A percentile compares a stretch with the other conserved stretches of the same genome.
Conservation (phyloP, 2,888 invertebrate genomes). For the Stenichneumon culpator region DNA sequence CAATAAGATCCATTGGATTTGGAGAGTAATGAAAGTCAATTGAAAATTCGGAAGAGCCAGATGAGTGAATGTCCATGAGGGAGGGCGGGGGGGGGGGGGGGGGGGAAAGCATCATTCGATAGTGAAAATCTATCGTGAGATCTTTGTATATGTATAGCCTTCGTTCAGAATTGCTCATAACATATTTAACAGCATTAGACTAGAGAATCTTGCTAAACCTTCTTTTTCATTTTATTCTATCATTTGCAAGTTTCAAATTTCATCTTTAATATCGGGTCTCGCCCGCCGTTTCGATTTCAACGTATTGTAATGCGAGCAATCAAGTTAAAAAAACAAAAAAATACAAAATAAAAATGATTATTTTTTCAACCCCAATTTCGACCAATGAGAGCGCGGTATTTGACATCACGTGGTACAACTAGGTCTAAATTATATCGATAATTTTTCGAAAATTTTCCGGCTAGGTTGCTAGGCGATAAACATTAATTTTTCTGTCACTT, state of each 20-base stretch:
- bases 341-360: neutral
- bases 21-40: neutral
- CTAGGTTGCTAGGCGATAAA: no score
- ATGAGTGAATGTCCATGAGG: neutral
- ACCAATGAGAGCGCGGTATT: no score
- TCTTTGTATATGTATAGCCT: constrained; percentile 19
- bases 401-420: no score
- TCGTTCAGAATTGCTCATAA: constrained; percentile 28
- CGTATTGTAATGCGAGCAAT: neutral
- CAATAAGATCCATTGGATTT: constrained; percentile 4
- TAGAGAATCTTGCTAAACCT: constrained; percentile 46
- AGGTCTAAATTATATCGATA: no score
- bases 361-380: no score
- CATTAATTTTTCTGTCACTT: no score
- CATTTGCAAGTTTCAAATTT: constrained; percentile 30
- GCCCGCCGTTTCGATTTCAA: constrained; percentile 1
- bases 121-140: constrained; percentile 14
- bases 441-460: no score
- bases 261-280: constrained; percentile 14
- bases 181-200: constrained; percentile 49
- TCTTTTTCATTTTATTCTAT: constrained; percentile 8
- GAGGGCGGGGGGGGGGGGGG: neutral
- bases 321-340: neutral
- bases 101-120: neutral
- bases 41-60: constrained; percentile 48